Percentiles rank a stretch among this genome's conserved stretches.
These are phyloP conservation scores for Zosterops hypoxanthus DNA, from an alignment of 2,113 vertebrate species.

Conservation along the genomic window DNA sequence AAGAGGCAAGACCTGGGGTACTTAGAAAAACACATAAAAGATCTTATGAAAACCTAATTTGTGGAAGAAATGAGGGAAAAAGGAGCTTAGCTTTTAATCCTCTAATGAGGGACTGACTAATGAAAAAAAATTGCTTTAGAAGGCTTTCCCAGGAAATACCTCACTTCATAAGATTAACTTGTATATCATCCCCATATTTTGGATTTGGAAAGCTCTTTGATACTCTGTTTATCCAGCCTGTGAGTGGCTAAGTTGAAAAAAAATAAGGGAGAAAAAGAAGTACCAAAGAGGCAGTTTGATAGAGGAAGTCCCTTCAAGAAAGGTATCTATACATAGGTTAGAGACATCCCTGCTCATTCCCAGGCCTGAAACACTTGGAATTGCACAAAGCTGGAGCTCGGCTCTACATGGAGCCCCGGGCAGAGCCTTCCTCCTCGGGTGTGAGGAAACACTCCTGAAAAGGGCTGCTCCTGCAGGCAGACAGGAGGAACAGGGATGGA, in stretches of 20 bases:
- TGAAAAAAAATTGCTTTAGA: constrained; percentile 41
- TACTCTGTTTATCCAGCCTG: not conserved
- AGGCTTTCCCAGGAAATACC: constrained; percentile 35
- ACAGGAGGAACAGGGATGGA: not conserved
- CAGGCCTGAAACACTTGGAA: not conserved
- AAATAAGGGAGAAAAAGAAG: not conserved
- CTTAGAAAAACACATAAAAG: constrained; percentile 20
- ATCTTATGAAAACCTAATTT: constrained; percentile 26
- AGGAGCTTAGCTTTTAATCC: constrained; percentile 61
- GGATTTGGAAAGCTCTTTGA: not conserved
- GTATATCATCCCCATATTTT: not conserved
- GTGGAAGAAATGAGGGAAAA: constrained; percentile 18
- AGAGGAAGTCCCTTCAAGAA: not conserved
- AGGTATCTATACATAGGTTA: not conserved
- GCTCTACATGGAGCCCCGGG: not conserved
- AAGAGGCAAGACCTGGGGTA: not conserved
- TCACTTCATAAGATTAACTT: not conserved
- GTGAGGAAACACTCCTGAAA: not conserved
- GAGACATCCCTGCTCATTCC: not conserved
- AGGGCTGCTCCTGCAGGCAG: not conserved
- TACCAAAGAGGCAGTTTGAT: not conserved
- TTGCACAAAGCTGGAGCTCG: not conserved
- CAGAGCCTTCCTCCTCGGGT: not conserved
- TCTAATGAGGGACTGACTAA: constrained; percentile 24
- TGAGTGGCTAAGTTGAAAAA: not conserved